Percentiles rank a stretch among this genome's conserved stretches.
phyloP scores from a whole-genome alignment of 2,113 vertebrate species.

The Carassius carassius region DNA sequence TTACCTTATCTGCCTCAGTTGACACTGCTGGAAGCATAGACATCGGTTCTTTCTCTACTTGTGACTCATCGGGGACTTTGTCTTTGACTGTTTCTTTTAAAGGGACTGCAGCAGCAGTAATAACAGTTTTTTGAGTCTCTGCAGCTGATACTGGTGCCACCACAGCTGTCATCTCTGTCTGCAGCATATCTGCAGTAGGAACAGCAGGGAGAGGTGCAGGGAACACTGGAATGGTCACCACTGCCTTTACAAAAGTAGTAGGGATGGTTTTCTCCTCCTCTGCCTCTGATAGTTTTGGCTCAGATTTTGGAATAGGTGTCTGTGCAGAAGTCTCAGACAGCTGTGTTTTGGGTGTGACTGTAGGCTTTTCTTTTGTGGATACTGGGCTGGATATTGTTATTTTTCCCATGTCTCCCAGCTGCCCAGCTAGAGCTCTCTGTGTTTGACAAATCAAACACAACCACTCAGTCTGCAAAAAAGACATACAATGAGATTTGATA shows the following conservation, averaged over 20 bases:
- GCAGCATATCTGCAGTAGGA: constrained; percentile 43
- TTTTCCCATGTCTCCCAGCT: constrained; percentile 82
- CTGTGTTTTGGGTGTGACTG: constrained; percentile 62
- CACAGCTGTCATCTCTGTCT: background rate
- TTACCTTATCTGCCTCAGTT: constrained; percentile 1
- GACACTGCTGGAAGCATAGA: background rate
- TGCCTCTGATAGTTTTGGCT: constrained; percentile 28
- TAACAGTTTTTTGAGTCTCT: background rate
- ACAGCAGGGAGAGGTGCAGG: constrained; percentile 11
- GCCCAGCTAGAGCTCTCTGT: constrained; percentile 86
- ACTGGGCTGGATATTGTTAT: constrained; percentile 60
- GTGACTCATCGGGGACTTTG: background rate
- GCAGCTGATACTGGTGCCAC: constrained; percentile 2
- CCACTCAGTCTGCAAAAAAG: constrained; percentile 86
- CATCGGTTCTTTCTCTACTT: background rate
- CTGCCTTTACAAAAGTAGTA: constrained; percentile 13
- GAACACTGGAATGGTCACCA: background rate
- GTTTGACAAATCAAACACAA: constrained; percentile 96
- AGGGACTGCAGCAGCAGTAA: background rate
- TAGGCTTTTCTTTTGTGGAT: constrained; percentile 61
- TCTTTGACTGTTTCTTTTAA: constrained; percentile 18
- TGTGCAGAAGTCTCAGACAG: constrained; percentile 45
- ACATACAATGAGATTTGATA: constrained; percentile 21
- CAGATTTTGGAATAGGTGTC: constrained; percentile 8
- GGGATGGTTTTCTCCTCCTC: constrained; percentile 36